Base-by-base conservation (phyloP, 2,888 invertebrate genomes). In the Phymatocera aterrima region DNA sequence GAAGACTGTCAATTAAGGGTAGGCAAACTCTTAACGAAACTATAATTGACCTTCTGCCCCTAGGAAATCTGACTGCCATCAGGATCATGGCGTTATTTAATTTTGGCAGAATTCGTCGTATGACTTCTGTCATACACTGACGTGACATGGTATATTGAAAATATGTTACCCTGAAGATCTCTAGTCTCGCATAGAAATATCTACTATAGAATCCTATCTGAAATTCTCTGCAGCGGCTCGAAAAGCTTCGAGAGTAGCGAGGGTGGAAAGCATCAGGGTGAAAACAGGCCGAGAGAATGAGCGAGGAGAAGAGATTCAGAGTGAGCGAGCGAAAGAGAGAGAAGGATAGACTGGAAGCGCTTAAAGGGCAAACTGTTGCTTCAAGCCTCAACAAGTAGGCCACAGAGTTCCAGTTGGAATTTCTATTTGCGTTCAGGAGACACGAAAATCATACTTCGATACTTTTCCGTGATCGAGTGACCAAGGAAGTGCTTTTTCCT, bases 341-440 rank as follows among this genome's bases (percentile, higher is more conserved):
- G 60, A 65, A 60, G 40, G 31, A 75, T 37, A 61, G 31, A 57
- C 28, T 21, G 15, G 37, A 51, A 79, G 79, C 80, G 79, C 83
- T 84, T 85, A 85, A 87, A 87, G 86, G 85, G 87, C 88, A 89
- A 90, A 90, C 90, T 90, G 90, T 90, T 90, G 90, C 90, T 89
- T 88, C 89, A 81, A 80, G 87, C 85, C 86, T 87, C 89, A 89
- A 89, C 89, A 89, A 90, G 90, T 89, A 87, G 88, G 80, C 79
- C 81, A 81, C 43, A 68, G 75, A 75, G 28, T 75, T 68, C 77
- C 43, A 78, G 61, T 64, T 37, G 48, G 46, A 12, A 24, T 75
- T n/a, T 54, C 57, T 75, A 75, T 75, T 75, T 75, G 40, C 75
- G 57, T 75, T 75, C 57, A 43, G 40, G 21, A 75, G 24, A 51